A percentile compares a stretch with the other conserved stretches of the same genome.
Evolutionary conservation across 2,113 vertebrate genomes (phyloP).

Genomic region (Sinocyclocheilus maitianheensis): DNA sequence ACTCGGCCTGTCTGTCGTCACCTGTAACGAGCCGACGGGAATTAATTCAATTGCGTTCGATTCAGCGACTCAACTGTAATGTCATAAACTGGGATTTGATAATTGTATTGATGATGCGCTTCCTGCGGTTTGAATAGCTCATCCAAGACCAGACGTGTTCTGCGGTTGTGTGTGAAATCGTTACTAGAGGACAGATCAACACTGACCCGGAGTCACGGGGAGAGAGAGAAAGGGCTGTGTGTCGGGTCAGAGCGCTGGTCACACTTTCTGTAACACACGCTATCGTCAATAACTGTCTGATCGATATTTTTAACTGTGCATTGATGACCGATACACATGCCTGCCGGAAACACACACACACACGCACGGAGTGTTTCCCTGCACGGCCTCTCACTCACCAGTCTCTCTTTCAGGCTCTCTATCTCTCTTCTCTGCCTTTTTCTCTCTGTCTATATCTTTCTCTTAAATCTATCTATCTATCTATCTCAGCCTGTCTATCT

Average conservation of each 20-base stretch:
- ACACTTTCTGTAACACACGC: slow-evolving; percentile 22
- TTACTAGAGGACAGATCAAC: slow-evolving; percentile 18
- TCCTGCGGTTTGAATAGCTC: background rate
- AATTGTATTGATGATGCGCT: slow-evolving; percentile 31
- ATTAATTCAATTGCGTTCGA: slow-evolving; percentile 37
- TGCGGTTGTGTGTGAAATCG: slow-evolving; percentile 1
- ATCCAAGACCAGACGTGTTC: background rate
- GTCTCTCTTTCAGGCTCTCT: no score
- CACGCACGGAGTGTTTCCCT: background rate
- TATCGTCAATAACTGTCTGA: slow-evolving; percentile 27
- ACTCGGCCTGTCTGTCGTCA: slow-evolving; percentile 38
- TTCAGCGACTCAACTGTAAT: slow-evolving; percentile 9
- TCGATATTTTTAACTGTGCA: slow-evolving; percentile 29
- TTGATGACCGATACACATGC: slow-evolving; percentile 14
- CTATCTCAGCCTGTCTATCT: background rate
- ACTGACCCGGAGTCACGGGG: background rate
- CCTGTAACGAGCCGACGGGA: slow-evolving; percentile 37
- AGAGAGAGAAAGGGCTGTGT: background rate
- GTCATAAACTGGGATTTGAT: slow-evolving; percentile 33
- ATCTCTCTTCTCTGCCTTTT: no score
- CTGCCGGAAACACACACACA: background rate
- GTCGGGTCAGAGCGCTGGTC: background rate
- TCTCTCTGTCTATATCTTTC: no score
- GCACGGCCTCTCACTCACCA: background rate
- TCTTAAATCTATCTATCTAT: no score